Evolutionary conservation across 1,140 invertebrate species (phyloP).

Genomic region (Zaprionus taronus): DNA sequence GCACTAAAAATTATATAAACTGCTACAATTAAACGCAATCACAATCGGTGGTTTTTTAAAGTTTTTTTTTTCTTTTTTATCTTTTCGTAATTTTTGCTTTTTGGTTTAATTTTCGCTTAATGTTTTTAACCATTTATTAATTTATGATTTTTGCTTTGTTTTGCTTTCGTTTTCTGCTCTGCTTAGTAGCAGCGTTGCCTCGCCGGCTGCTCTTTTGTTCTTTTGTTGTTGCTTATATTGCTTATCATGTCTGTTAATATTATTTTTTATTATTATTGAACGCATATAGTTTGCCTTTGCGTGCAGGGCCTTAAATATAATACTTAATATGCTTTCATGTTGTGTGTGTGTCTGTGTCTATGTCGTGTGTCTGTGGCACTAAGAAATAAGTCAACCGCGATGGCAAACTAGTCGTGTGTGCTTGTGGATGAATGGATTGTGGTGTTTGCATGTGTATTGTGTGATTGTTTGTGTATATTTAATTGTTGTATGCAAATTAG

Average conservation of each 20-base stretch:
- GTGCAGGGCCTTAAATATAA: slow-evolving; percentile 70
- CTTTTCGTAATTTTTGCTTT: slow-evolving; percentile 57
- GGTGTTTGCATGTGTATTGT: slow-evolving; percentile 24
- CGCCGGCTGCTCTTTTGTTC: slow-evolving; percentile 42
- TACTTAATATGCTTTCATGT: slow-evolving; percentile 71
- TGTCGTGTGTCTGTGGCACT: slow-evolving; percentile 45
- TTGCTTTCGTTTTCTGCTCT: slow-evolving; percentile 36
- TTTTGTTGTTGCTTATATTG: slow-evolving; percentile 61
- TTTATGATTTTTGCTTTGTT: slow-evolving; percentile 27
- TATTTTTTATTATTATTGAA: slow-evolving; percentile 58
- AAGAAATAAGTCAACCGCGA: slow-evolving; percentile 58
- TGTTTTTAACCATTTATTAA: slow-evolving; percentile 38
- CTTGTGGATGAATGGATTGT: slow-evolving; percentile 13
- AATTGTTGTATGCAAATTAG: slow-evolving; percentile 42
- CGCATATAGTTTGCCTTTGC: slow-evolving; percentile 45
- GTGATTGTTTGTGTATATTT: slow-evolving; percentile 27
- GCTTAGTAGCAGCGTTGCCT: slow-evolving; percentile 35
- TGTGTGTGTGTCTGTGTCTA: neutral
- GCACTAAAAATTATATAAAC: slow-evolving; percentile 82
- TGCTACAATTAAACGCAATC: slow-evolving; percentile 84
- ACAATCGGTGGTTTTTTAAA: slow-evolving; percentile 84
- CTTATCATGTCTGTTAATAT: slow-evolving; percentile 67
- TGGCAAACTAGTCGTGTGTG: slow-evolving; percentile 50
- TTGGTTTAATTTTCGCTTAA: slow-evolving; percentile 60
- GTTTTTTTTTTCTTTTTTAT: slow-evolving; percentile 62